A percentile compares a stretch with the other conserved stretches of the same genome.
Evolutionary conservation across 2,113 vertebrate species (phyloP).

Genomic region (Psephotus haematonotus): DNA sequence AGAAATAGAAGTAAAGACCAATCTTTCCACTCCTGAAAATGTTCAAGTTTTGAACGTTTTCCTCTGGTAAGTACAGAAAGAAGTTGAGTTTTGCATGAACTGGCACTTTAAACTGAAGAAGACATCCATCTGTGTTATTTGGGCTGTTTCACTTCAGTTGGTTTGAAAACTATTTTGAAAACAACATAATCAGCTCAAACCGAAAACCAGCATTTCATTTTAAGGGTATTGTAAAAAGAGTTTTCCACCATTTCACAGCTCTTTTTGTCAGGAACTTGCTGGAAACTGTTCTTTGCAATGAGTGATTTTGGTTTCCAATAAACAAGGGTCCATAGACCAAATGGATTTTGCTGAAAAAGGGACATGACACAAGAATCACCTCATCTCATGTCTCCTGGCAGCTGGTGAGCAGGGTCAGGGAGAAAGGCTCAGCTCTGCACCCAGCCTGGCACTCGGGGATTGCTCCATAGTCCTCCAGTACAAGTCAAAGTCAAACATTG

Average conservation of each 20-base stretch:
- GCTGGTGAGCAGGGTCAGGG: rapidly evolving
- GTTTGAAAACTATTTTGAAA: not conserved
- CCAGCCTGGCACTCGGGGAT: rapidly evolving
- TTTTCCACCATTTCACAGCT: not conserved
- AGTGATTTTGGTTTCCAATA: not conserved
- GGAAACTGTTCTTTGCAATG: not conserved
- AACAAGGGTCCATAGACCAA: no score
- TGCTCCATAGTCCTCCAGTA: not conserved
- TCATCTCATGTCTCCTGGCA: not conserved
- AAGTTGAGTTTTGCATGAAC: not conserved
- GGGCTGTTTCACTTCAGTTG: not conserved
- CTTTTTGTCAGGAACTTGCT: not conserved
- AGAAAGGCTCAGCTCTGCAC: not conserved
- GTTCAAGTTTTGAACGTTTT: not conserved
- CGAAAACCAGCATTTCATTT: not conserved
- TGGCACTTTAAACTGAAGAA: not conserved
- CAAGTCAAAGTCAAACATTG: not conserved
- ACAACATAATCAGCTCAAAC: not conserved
- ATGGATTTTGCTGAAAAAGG: not conserved
- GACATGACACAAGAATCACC: not conserved
- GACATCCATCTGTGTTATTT: not conserved
- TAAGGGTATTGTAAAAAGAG: not conserved
- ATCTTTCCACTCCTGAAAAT: not conserved
- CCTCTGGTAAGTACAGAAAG: not conserved
- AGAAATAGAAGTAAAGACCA: not conserved